Conservation (phyloP, 2,113 vertebrate species). For the Cettia cetti region DNA sequence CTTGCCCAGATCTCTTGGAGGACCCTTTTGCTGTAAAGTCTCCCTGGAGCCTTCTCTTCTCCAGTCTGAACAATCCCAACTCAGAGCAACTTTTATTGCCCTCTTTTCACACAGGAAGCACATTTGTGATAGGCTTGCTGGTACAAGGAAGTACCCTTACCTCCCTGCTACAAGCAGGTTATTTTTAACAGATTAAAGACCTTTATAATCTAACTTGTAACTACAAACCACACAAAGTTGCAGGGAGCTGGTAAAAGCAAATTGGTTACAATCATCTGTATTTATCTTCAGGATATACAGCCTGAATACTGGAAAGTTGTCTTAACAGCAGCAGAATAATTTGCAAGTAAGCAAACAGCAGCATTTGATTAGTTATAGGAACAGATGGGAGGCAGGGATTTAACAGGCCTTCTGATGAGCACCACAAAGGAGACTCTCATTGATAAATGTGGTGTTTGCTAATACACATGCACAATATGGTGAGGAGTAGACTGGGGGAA, state of each 20-base stretch:
- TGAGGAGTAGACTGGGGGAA: background rate
- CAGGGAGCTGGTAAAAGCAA: background rate
- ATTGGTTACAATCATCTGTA: background rate
- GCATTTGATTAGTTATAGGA: background rate
- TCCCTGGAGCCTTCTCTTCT: background rate
- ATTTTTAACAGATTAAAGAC: background rate
- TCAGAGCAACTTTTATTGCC: background rate
- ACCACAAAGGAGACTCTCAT: background rate
- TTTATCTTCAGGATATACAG: background rate
- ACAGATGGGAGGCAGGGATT: conserved; percentile 15
- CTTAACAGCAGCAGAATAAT: background rate
- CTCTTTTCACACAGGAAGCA: background rate
- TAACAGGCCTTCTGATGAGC: background rate
- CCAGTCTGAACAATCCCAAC: background rate
- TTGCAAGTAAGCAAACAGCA: conserved; percentile 12
- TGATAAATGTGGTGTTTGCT: background rate
- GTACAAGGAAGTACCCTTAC: background rate
- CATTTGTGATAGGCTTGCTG: background rate
- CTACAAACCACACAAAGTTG: background rate
- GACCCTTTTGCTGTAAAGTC: background rate
- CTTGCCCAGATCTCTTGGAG: background rate
- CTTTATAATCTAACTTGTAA: background rate
- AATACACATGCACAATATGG: background rate
- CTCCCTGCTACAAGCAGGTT: background rate
- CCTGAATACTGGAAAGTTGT: background rate